Percentiles rank a stretch among this genome's conserved stretches.
Evolutionary conservation across 1,140 invertebrate species (phyloP).

Genomic region (Cepaea nemoralis): DNA sequence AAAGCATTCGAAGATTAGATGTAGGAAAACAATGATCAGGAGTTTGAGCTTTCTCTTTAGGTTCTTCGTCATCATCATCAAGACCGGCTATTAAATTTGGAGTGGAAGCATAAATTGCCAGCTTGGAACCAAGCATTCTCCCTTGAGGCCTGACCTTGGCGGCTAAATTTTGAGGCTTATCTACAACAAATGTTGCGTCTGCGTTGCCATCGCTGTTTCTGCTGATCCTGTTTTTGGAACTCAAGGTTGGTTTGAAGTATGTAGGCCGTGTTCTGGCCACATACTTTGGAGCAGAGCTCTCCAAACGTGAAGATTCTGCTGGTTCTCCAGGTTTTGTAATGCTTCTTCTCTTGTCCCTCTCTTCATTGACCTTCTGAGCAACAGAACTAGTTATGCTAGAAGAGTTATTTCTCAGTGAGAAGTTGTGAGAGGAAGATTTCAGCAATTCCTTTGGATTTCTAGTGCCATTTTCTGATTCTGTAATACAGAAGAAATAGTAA

Average conservation of each 20-base stretch:
- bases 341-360: slow-evolving; percentile 22
- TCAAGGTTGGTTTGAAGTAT: slow-evolving; percentile 30
- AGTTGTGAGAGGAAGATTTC: not conserved
- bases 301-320: not conserved
- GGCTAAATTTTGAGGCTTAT: not conserved
- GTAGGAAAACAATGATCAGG: not conserved
- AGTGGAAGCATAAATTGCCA: slow-evolving; percentile 53
- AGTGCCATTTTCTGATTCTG: not conserved
- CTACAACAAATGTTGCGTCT: not conserved
- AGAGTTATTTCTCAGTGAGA: not conserved
- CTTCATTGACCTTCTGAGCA: slow-evolving; percentile 26
- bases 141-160: not conserved
- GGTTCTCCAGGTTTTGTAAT: not conserved
- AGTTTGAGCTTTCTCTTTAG: slow-evolving; percentile 32
- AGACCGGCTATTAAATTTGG: slow-evolving; percentile 46
- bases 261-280: slow-evolving; percentile 20
- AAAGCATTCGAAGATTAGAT: slow-evolving; percentile 48
- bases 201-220: not conserved
- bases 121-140: slow-evolving; percentile 37
- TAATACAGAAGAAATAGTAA: not conserved
- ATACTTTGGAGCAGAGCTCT: slow-evolving; percentile 5
- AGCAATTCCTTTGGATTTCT: slow-evolving; percentile 3
- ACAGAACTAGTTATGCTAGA: not conserved
- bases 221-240: slow-evolving; percentile 30
- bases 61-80: slow-evolving; percentile 37